These are phyloP conservation scores for Dolomedes plantarius DNA, from an alignment of 2,888 invertebrate genomes.

Conservation along the genomic window DNA sequence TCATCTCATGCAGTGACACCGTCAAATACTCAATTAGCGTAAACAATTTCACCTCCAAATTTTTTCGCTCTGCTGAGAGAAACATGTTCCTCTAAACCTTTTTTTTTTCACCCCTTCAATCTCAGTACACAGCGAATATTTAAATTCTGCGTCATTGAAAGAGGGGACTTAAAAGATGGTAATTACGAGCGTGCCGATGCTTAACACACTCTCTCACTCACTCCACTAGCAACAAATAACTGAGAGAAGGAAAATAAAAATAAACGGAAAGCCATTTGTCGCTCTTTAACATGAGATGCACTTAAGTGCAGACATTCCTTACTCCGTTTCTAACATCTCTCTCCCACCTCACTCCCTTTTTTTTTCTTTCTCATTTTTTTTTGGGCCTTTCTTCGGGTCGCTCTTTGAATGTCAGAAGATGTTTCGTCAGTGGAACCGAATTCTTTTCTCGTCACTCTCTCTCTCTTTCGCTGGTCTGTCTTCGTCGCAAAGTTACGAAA, in stretches of 20 bases:
- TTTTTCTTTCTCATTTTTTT: too few relatives aligned
- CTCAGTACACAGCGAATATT: neutral
- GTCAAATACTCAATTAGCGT: too few relatives aligned
- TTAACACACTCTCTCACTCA: neutral
- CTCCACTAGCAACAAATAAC: neutral
- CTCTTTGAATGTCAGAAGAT: neutral
- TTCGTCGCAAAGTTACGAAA: too few relatives aligned
- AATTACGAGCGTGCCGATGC: neutral
- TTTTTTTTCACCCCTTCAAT: too few relatives aligned
- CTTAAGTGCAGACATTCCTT: neutral
- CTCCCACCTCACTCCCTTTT: too few relatives aligned
- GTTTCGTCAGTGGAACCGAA: neutral
- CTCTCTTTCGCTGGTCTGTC: too few relatives aligned
- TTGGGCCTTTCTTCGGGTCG: neutral
- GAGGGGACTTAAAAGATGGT: neutral
- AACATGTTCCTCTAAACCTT: too few relatives aligned
- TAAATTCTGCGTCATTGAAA: neutral
- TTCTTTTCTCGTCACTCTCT: neutral
- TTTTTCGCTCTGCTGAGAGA: too few relatives aligned
- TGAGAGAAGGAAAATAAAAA: neutral
- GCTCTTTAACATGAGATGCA: constrained; percentile 5
- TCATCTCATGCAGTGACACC: too few relatives aligned
- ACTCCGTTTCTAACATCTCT: neutral
- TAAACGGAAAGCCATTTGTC: neutral
- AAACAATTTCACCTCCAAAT: too few relatives aligned